Evolutionary conservation across 2,113 vertebrate genomes (phyloP).

Genomic region (Paratilapia polleni): DNA sequence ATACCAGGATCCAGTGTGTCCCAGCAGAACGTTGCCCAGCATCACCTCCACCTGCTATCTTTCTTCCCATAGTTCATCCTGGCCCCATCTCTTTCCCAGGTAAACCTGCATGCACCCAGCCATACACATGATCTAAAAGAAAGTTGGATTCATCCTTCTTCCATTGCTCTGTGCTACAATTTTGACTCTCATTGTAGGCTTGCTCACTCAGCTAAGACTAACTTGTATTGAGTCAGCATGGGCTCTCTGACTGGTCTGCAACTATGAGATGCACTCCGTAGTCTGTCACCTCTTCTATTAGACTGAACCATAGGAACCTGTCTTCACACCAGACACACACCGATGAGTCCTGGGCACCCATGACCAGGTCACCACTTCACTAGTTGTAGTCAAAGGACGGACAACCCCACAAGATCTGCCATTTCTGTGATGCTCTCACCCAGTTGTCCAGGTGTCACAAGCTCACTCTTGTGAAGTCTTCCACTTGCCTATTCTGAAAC

Average conservation of each 20-base stretch:
- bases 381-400: too few species aligned
- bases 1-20: background rate
- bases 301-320: background rate
- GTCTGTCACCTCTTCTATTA: background rate
- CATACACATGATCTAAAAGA: background rate
- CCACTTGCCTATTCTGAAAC: too few species aligned
- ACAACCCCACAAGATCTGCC: background rate
- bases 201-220: too few species aligned
- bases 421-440: background rate
- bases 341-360: background rate
- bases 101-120: background rate
- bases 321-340: background rate
- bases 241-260: background rate
- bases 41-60: background rate
- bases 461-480: background rate
- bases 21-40: background rate
- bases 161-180: background rate
- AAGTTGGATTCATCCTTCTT: background rate
- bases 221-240: too few species aligned
- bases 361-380: background rate
- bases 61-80: background rate
- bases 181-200: too few species aligned
- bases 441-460: background rate
- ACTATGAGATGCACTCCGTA: rapidly evolving
- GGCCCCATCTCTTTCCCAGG: background rate